Evolutionary conservation across 2,113 vertebrate species (phyloP).

Genomic region (Pedetes capensis): DNA sequence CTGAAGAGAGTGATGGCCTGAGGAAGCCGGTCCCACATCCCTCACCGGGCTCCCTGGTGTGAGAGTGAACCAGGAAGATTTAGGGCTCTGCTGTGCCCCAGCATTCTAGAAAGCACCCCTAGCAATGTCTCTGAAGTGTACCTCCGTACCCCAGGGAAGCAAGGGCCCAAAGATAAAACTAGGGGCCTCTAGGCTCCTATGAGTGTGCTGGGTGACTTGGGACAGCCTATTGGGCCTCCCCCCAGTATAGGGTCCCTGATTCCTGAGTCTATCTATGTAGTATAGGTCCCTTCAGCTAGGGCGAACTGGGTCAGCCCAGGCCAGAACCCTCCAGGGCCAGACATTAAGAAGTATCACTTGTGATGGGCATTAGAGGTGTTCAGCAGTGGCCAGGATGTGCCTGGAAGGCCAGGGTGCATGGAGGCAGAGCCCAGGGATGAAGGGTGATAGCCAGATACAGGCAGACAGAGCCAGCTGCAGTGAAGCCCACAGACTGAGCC

Average conservation of each 20-base stretch:
- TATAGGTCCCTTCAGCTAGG: not conserved
- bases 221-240: not conserved
- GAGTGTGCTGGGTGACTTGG: not conserved
- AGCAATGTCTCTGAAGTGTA: no score
- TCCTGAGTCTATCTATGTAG: not conserved
- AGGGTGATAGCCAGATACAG: not conserved
- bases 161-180: not conserved
- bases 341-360: not conserved
- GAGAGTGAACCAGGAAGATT: not conserved
- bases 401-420: not conserved
- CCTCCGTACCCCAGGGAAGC: not conserved
- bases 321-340: not conserved
- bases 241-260: not conserved
- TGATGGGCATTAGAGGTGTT: not conserved
- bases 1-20: not conserved
- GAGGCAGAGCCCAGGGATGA: not conserved
- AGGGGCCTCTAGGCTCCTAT: no score
- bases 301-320: not conserved
- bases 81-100: not conserved
- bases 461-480: accelerated
- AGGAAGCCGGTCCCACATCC: accelerated
- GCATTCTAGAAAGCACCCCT: not conserved
- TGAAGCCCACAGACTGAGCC: not conserved
- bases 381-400: not conserved
- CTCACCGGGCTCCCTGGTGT: not conserved